Percentiles rank a stretch among this genome's conserved stretches.
Conservation (phyloP, 1,140 invertebrate genomes). For the Lepidurus arcticus region DNA sequence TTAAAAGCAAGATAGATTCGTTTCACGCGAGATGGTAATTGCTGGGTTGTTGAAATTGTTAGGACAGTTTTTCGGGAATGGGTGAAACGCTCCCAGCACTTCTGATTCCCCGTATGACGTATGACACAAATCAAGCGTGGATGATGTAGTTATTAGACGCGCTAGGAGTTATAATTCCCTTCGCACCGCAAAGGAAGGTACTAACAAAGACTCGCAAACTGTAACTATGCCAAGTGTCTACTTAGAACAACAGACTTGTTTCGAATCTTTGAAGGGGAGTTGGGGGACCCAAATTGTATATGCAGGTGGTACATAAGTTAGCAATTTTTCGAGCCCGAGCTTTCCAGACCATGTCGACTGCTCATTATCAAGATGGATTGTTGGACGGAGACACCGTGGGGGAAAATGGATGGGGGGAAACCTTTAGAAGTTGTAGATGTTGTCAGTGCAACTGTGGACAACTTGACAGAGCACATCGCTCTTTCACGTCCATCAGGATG, state of each 20-base stretch:
- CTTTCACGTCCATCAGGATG: background rate
- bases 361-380: constrained; percentile 15
- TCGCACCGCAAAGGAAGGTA: too few relatives aligned
- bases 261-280: background rate
- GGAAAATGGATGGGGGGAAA: background rate
- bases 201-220: too few relatives aligned
- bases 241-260: background rate
- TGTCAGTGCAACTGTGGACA: constrained; percentile 18
- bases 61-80: too few relatives aligned
- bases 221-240: too few relatives aligned
- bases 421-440: constrained; percentile 15
- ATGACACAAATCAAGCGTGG: too few relatives aligned
- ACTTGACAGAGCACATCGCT: constrained; percentile 10
- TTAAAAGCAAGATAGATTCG: background rate
- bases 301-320: background rate
- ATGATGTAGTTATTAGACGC: too few relatives aligned
- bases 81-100: too few relatives aligned
- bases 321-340: background rate
- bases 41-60: background rate
- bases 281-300: background rate
- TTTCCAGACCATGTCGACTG: constrained; percentile 9
- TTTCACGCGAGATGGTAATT: background rate
- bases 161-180: too few relatives aligned
- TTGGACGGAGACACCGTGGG: background rate
- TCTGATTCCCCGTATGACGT: too few relatives aligned